Percentiles rank a stretch among this genome's conserved stretches.
Conservation (phyloP, 2,113 vertebrate species). For the Psilopsiagon aurifrons region DNA sequence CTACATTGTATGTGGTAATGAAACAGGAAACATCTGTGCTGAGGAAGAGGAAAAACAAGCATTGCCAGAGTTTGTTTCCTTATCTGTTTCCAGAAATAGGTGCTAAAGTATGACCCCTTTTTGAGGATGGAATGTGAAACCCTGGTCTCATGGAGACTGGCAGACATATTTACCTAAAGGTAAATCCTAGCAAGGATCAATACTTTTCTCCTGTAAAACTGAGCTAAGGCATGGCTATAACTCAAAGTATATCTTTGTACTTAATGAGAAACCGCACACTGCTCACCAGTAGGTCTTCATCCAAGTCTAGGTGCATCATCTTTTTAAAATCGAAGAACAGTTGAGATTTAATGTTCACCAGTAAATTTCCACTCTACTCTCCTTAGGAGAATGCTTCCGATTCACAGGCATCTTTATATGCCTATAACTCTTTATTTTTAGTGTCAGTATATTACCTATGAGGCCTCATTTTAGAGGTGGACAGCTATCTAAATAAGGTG, state of each 20-base stretch:
- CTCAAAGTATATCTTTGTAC: background rate
- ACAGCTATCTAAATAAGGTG: slow-evolving; percentile 50
- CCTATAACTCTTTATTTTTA: slow-evolving; percentile 55
- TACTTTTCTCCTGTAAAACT: background rate
- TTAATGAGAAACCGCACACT: slow-evolving; percentile 52
- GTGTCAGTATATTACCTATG: slow-evolving; percentile 28
- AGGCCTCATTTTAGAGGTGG: background rate
- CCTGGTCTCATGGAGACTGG: background rate
- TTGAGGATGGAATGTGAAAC: background rate
- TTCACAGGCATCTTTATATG: background rate
- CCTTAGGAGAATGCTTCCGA: slow-evolving; percentile 12
- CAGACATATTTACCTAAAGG: background rate
- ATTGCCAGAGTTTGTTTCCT: background rate
- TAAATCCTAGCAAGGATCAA: background rate
- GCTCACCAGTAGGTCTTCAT: slow-evolving; percentile 46
- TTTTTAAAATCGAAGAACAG: slow-evolving; percentile 56
- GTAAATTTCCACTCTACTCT: slow-evolving; percentile 51
- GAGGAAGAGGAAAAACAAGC: background rate
- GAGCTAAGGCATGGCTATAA: background rate
- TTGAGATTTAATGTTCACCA: slow-evolving; percentile 46
- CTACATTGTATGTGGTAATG: background rate
- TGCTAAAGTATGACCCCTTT: background rate
- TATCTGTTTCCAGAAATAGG: background rate
- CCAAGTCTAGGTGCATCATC: background rate
- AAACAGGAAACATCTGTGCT: background rate